Evolutionary conservation across 1,140 invertebrate genomes (phyloP).

Genomic region (Bicyclus anynana): DNA sequence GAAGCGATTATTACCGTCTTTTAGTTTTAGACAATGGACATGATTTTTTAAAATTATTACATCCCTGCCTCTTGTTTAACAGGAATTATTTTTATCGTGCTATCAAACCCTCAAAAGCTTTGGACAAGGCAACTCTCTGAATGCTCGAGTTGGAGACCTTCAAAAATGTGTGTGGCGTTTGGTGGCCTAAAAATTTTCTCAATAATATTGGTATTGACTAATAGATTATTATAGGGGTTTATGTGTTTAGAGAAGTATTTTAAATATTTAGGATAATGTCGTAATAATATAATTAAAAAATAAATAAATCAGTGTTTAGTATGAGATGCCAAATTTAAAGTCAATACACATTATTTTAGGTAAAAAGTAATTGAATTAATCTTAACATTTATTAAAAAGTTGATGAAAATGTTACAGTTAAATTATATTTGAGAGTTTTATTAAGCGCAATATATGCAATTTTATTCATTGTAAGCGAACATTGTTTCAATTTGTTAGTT

Average conservation of each 20-base stretch:
- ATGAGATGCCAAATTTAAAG: constrained; percentile 77
- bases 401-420: constrained; percentile 76
- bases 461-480: constrained; percentile 73
- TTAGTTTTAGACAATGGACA: too few relatives aligned
- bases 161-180: constrained; percentile 60
- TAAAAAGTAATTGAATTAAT: constrained; percentile 74
- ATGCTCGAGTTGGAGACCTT: constrained; percentile 44
- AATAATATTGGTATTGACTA: constrained; percentile 70
- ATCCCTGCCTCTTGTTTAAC: background rate
- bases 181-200: constrained; percentile 67
- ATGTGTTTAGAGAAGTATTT: constrained; percentile 77
- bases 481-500: constrained; percentile 76
- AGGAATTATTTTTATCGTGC: background rate
- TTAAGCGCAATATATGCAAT: constrained; percentile 73
- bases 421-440: constrained; percentile 77
- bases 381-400: constrained; percentile 75
- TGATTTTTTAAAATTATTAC: background rate
- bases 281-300: constrained; percentile 47
- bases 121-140: background rate
- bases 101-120: background rate
- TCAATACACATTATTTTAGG: constrained; percentile 77
- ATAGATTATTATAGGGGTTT: constrained; percentile 74
- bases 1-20: too few relatives aligned
- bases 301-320: constrained; percentile 73
- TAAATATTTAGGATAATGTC: constrained; percentile 71